Percentiles rank a stretch among this genome's conserved stretches.
Evolutionary conservation across 2,113 vertebrate species (phyloP).

Genomic region (Hippocampus comes): DNA sequence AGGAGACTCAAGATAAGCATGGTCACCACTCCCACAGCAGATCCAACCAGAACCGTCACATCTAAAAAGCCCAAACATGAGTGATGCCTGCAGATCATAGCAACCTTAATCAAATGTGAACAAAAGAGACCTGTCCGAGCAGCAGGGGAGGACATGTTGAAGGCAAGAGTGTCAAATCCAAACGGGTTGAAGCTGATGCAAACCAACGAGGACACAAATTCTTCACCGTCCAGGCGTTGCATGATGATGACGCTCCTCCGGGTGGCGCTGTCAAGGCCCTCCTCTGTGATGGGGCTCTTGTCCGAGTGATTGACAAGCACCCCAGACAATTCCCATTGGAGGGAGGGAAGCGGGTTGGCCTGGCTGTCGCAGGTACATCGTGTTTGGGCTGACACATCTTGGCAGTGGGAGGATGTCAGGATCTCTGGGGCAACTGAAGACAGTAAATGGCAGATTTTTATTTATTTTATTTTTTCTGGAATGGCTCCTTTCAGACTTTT

Average conservation of each 20-base stretch:
- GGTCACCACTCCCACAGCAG: conserved; percentile 39
- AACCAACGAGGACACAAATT: conserved; percentile 33
- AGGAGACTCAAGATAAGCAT: conserved; percentile 53
- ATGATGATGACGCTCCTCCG: conserved; percentile 46
- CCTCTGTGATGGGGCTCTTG: conserved; percentile 29
- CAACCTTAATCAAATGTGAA: not conserved
- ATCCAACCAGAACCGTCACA: conserved; percentile 44
- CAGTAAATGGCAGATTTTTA: not conserved
- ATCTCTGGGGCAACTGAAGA: conserved; percentile 58
- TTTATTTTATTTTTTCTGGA: not conserved
- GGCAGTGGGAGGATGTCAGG: conserved; percentile 50
- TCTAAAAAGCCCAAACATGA: conserved; percentile 28
- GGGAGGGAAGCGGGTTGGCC: conserved; percentile 61
- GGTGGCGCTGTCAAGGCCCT: conserved; percentile 10
- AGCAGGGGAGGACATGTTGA: conserved; percentile 45
- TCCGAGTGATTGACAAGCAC: conserved; percentile 44
- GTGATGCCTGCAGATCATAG: not conserved
- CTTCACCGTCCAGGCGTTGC: conserved; percentile 12
- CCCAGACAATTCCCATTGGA: conserved; percentile 63
- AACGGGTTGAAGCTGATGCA: conserved; percentile 60
- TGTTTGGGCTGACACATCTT: conserved; percentile 29
- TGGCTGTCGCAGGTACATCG: conserved; percentile 61
- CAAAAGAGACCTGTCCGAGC: conserved; percentile 32
- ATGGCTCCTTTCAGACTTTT: not conserved
- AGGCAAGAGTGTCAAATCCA: conserved; percentile 37